phyloP scores from a whole-genome alignment of 2,888 invertebrate genomes.

The Selenia dentaria region DNA sequence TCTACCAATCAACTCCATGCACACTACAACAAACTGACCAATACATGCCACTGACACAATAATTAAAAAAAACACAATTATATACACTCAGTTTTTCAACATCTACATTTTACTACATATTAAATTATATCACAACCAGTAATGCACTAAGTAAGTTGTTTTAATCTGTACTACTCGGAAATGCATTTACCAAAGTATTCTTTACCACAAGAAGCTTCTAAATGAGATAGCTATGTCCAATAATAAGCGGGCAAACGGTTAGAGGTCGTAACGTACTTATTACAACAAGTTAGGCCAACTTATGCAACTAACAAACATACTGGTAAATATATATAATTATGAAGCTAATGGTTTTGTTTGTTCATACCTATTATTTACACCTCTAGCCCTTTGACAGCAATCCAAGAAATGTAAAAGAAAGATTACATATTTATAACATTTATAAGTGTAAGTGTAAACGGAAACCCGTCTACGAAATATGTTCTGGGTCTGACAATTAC shows the following conservation, averaged over 20 bases:
- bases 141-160: too few species aligned
- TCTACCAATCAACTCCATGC: too few species aligned
- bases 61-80: too few species aligned
- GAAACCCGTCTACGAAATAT: too few species aligned
- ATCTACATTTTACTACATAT: too few species aligned
- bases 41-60: too few species aligned
- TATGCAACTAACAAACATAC: slow-evolving; percentile 1
- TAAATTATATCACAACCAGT: too few species aligned
- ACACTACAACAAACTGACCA: too few species aligned
- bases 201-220: not conserved
- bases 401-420: slow-evolving; percentile 59
- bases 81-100: too few species aligned
- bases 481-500: too few species aligned
- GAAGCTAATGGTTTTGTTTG: slow-evolving; percentile 13
- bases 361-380: slow-evolving; percentile 71
- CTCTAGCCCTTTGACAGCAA: slow-evolving; percentile 77
- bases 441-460: too few species aligned
- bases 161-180: not conserved
- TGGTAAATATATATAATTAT: slow-evolving; percentile 10
- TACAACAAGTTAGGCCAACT: slow-evolving; percentile 16
- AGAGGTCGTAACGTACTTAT: slow-evolving; percentile 62
- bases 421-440: slow-evolving; percentile 26
- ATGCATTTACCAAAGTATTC: not conserved
- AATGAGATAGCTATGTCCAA: slow-evolving; percentile 2
- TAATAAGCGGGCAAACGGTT: slow-evolving; percentile 64